phyloP scores from a whole-genome alignment of 2,888 invertebrate genomes.

The Stegana nigrithorax region DNA sequence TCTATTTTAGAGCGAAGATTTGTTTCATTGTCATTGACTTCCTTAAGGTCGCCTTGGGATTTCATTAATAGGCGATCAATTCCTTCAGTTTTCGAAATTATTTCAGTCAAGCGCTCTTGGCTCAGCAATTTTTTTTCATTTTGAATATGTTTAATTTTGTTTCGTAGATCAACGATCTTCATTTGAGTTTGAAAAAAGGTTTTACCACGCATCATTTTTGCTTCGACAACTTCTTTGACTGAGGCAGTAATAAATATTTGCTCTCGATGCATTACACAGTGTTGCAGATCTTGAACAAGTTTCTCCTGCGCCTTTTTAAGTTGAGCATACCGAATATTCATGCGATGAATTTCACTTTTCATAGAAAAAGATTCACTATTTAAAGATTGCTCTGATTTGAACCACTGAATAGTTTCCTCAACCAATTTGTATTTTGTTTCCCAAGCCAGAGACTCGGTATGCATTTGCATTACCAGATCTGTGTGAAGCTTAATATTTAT shows the following conservation, averaged over 20 bases:
- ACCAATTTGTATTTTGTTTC: slow-evolving; percentile 82
- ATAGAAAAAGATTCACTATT: slow-evolving; percentile 81
- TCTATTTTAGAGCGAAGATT: slow-evolving; percentile 66
- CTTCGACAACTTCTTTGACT: slow-evolving; percentile 70
- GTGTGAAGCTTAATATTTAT: slow-evolving; percentile 73
- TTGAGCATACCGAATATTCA: slow-evolving; percentile 74
- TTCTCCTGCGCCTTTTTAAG: slow-evolving; percentile 66
- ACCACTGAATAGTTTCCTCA: slow-evolving; percentile 77
- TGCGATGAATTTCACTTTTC: slow-evolving; percentile 85
- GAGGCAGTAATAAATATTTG: slow-evolving; percentile 73
- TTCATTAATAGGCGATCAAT: slow-evolving; percentile 48
- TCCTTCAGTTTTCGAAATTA: slow-evolving; percentile 47
- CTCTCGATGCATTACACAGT: slow-evolving; percentile 75
- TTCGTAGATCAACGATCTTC: slow-evolving; percentile 73
- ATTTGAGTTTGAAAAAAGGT: slow-evolving; percentile 71
- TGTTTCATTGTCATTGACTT: slow-evolving; percentile 49
- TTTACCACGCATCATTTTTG: slow-evolving; percentile 66
- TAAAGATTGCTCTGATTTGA: slow-evolving; percentile 75
- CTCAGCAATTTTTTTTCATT: slow-evolving; percentile 56
- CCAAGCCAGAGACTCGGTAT: slow-evolving; percentile 82
- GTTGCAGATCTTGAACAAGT: slow-evolving; percentile 74
- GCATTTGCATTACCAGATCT: slow-evolving; percentile 73
- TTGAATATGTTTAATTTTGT: slow-evolving; percentile 72
- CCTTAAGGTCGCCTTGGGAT: slow-evolving; percentile 51
- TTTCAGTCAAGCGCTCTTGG: slow-evolving; percentile 52